A percentile compares a stretch with the other conserved stretches of the same genome.
Conservation (phyloP, 1,140 invertebrate genomes). For the Drosophila nebulosa region DNA sequence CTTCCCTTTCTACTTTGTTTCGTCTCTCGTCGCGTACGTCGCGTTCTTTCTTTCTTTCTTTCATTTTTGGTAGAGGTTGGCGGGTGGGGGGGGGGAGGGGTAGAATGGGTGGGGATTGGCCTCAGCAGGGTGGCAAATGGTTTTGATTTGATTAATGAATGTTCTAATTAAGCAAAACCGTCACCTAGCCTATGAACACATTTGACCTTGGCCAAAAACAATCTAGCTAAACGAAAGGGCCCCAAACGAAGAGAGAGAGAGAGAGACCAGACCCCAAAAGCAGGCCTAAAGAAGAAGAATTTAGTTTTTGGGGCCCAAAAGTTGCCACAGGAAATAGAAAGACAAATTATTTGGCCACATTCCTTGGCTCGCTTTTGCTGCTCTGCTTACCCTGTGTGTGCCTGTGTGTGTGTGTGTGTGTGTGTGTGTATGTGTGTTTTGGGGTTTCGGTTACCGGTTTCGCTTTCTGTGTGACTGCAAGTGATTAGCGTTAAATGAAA, state of each 20-base stretch:
- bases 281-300: background rate
- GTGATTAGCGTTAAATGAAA: slow-evolving; percentile 77
- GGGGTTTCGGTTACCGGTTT: slow-evolving; percentile 1
- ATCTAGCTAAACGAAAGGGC: slow-evolving; percentile 19
- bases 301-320: background rate
- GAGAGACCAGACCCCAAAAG: too few relatives aligned
- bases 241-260: too few relatives aligned
- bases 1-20: background rate
- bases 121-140: slow-evolving; percentile 75
- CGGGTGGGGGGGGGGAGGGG: too few relatives aligned
- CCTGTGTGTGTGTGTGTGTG: too few relatives aligned
- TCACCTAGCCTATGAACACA: slow-evolving; percentile 62
- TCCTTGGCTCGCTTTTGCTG: slow-evolving; percentile 22
- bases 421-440: slow-evolving; percentile 2
- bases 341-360: slow-evolving; percentile 74
- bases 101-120: too few relatives aligned
- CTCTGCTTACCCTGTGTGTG: background rate
- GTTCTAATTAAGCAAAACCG: slow-evolving; percentile 80
- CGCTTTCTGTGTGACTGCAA: slow-evolving; percentile 62
- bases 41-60: slow-evolving; percentile 9
- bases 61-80: slow-evolving; percentile 24
- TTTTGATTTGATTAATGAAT: slow-evolving; percentile 81
- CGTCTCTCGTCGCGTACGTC: too few relatives aligned
- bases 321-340: slow-evolving; percentile 49
- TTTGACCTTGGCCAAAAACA: slow-evolving; percentile 76